Evolutionary conservation across 2,888 invertebrate genomes (phyloP), one percentile per base, ranked within the genome.

Genomic region (Eupithecia abbreviata): DNA sequence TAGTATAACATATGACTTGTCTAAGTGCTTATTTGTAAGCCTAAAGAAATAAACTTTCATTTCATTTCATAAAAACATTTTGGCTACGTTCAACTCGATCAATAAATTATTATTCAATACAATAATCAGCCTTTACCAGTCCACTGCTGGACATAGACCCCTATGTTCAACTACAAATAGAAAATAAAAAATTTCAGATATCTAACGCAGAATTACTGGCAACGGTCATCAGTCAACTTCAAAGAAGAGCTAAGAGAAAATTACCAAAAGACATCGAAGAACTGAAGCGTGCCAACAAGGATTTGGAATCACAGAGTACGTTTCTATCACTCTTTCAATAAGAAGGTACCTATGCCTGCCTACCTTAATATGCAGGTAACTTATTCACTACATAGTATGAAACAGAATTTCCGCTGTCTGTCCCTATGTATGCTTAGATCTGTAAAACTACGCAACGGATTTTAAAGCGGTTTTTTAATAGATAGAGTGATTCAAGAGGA

Each of bases 281-380:
- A 6, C 71, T 89, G 42, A 79, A 79, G 75, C 82, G 83, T 4
- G 73, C 82, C n/a, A 89, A 89, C 62, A 72, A 82, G 13, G 85
- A 83, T 30, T 82, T 89, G 67, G 84, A 85, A 78, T 77, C 83
- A 12, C 85, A 89, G 81, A 87, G 88, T 89, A 81, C 77, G 80
- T 80, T 68, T 4, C 42, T 66, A 71, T 6, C 43, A 51, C 5
- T 5, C 51, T 15, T 51, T 5, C 51, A 51, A 5, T 15, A 7
- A 7, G 45, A 45, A 51, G 15, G 51, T 51, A 30, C 7, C 4
- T 43, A 55, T n/a, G n/a, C 9, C 55, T 55, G n/a, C 6, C 9
- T 51, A 51, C 51, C 51, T 51, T 51, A 55, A 51, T 51, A 51
- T 12, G 30, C 30, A 30, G 30, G 30, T 30, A 30, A 30, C 30